Conservation (phyloP, 2,797 vertebrate species). For the Eulemur mongoz region DNA sequence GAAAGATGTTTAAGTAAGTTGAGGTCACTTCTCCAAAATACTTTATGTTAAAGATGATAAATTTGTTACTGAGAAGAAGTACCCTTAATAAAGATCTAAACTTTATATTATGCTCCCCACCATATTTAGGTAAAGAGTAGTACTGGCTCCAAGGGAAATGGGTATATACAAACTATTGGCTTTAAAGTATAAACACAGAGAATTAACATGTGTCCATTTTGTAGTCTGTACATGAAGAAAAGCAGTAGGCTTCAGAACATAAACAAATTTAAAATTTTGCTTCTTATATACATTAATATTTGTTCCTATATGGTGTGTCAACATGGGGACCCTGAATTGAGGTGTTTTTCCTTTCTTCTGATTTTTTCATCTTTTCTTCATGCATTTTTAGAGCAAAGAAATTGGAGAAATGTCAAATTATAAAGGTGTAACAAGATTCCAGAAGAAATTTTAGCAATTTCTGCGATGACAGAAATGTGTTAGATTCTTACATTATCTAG, state of each 20-base stretch:
- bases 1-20: slow-evolving; percentile 33
- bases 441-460: slow-evolving; percentile 23
- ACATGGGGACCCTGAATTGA: not conserved
- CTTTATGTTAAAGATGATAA: slow-evolving; percentile 38
- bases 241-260: not conserved
- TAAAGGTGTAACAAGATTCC: not conserved
- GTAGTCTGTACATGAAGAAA: slow-evolving; percentile 22
- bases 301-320: not conserved
- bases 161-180: not conserved
- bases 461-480: slow-evolving; percentile 11
- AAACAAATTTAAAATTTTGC: not conserved
- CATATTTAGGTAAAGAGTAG: slow-evolving; percentile 7
- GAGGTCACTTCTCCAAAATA: slow-evolving; percentile 25
- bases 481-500: slow-evolving; percentile 23
- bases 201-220: not conserved
- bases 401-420: slow-evolving; percentile 16
- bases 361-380: not conserved
- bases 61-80: slow-evolving; percentile 22
- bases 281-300: not conserved
- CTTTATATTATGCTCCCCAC: not conserved
- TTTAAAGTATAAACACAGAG: not conserved
- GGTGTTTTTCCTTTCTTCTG: not conserved
- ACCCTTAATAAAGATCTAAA: not conserved
- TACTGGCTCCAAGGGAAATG: not conserved
- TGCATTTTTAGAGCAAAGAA: slow-evolving; percentile 42